Percentiles rank a stretch among this genome's conserved stretches.
These are phyloP conservation scores for Premnoplex brunnescens DNA, from an alignment of 2,797 vertebrate genomes.

Conservation along the genomic window DNA sequence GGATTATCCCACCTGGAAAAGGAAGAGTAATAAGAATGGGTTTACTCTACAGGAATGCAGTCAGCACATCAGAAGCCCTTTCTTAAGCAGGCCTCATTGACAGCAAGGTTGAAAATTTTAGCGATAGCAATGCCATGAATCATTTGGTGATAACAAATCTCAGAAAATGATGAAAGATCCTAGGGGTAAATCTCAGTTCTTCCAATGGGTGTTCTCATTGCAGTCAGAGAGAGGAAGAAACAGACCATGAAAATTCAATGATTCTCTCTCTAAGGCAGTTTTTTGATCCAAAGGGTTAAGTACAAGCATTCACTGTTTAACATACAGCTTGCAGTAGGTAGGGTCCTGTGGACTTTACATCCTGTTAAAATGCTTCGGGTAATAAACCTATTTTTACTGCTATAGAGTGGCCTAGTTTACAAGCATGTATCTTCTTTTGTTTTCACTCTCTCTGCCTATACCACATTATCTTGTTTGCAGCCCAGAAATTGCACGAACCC, in stretches of 20 bases:
- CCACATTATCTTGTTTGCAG: background rate
- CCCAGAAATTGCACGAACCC: background rate
- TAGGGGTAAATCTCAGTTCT: background rate
- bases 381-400: conserved; percentile 3
- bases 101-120: conserved; percentile 5
- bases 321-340: background rate
- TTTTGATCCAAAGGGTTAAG: conserved; percentile 6
- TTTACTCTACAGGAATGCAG: conserved; percentile 18
- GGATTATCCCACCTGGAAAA: background rate
- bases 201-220: background rate
- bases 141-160: background rate
- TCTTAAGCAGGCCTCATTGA: background rate
- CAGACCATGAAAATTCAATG: background rate
- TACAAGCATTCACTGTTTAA: background rate
- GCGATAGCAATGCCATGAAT: background rate
- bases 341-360: background rate
- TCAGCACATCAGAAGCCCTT: background rate
- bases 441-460: background rate
- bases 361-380: background rate
- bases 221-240: background rate
- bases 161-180: background rate
- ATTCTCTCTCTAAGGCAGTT: background rate
- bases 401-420: background rate
- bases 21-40: background rate
- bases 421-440: background rate